Base-by-base conservation (phyloP, 1,140 invertebrate genomes). In the Oryzaephilus surinamensis region DNA sequence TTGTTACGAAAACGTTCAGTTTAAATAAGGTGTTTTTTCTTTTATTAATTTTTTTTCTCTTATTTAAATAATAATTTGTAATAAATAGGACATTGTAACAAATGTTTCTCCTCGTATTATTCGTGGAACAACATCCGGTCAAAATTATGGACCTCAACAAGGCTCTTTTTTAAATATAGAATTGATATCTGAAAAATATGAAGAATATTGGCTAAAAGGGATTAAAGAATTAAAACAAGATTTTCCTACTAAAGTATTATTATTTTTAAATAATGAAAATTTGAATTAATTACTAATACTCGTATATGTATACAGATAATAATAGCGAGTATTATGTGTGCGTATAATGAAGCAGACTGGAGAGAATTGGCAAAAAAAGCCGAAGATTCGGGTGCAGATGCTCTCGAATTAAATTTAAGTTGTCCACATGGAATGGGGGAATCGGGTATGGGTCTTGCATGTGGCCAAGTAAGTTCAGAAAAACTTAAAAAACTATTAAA, bases 401-500 rank as follows among this genome's bases (percentile, higher is more conserved):
- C 89, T 1, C 66, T 99, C 3, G 96, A 99, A 63, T 63, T 98
- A 20, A 99, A 99, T 71, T 63, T 99, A 4, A 96, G 90, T 0
- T 98, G 96, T 67, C 95, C 96, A 1, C 95, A 99, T 67, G 96
- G 96, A 15, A 97, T 99, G 92, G 93, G 89, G 2, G 92, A 96
- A 70, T 75, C 86, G 35, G 93, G 93, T 32, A 97, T 99, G 95
- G 95, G 95, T 0, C 60, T 99, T 16, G 95, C 94, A 19, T 98
- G 94, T 68, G 96, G 95, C 43, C 92, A 96, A 72, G 84, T 88
- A 59, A 57, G 21, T 38, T 26, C 20, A 31, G 38, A 27, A 32
- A n/a, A n/a, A n/a, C n/a, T n/a, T 27, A 17, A 12, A n/a, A n/a
- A n/a, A n/a, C n/a, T n/a, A n/a, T n/a, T n/a, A n/a, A n/a, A n/a